Conservation (phyloP, 2,888 invertebrate species). For the Aporophyla nigra region DNA sequence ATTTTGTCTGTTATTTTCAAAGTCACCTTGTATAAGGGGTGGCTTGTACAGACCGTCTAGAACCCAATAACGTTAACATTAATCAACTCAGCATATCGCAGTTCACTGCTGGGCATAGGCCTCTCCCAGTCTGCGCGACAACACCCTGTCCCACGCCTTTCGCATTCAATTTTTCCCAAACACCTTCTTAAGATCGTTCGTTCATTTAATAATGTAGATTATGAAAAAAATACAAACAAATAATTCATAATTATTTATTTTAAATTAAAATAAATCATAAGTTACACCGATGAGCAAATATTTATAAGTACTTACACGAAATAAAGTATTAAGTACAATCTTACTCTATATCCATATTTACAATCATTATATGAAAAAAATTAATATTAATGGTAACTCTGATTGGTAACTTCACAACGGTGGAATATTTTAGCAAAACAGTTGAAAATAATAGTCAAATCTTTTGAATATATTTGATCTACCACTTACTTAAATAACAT, state of each 20-base stretch:
- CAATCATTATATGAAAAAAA: conserved; percentile 40
- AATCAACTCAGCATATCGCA: background rate
- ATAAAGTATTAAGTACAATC: conserved; percentile 14
- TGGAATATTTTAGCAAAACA: conserved; percentile 58
- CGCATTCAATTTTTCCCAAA: background rate
- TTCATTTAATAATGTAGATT: background rate
- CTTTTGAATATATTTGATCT: background rate
- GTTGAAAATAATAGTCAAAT: background rate
- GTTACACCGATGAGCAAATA: conserved; percentile 65
- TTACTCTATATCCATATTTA: conserved; percentile 55
- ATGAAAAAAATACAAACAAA: background rate
- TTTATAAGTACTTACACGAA: conserved; percentile 26
- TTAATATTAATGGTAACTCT: conserved; percentile 72
- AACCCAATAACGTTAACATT: background rate
- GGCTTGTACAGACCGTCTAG: background rate
- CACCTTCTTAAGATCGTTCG: background rate
- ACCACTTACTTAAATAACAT: background rate
- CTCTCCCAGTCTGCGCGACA: background rate
- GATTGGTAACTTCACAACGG: conserved; percentile 54
- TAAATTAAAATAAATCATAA: conserved; percentile 56
- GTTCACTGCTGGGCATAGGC: background rate
- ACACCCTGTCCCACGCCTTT: background rate
- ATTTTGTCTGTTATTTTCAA: too few species aligned
- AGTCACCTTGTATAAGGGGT: too few species aligned
- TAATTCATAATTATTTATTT: conserved; percentile 42